Conservation (phyloP, 1,140 invertebrate species). For the Orussus abietinus region DNA sequence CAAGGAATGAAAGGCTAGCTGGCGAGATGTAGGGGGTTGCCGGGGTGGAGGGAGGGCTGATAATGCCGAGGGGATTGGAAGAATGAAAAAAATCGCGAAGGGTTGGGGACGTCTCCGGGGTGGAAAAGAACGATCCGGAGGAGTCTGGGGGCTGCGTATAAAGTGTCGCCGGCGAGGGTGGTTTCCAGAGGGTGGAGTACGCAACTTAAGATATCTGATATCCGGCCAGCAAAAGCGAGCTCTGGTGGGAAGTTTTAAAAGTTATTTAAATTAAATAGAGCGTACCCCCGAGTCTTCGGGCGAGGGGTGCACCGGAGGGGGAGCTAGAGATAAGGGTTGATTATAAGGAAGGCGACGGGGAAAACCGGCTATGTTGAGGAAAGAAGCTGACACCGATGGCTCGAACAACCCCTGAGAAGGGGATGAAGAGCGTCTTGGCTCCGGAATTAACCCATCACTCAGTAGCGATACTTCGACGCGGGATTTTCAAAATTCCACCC, state of each 20-base stretch:
- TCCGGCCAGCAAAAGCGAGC: not conserved
- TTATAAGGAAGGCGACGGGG: constrained; percentile 18
- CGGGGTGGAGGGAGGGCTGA: constrained; percentile 2
- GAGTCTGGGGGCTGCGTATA: constrained; percentile 10
- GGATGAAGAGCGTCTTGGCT: no score
- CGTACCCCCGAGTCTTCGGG: no score
- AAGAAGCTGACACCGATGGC: constrained; percentile 15
- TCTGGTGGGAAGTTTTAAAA: constrained; percentile 27
- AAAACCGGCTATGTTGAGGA: constrained; percentile 10
- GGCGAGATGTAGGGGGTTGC: constrained; percentile 7
- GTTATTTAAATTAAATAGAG: constrained; percentile 41
- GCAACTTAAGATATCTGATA: constrained; percentile 1
- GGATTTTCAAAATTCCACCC: no score
- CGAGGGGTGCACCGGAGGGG: not conserved
- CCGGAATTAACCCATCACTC: no score
- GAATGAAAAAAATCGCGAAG: no score
- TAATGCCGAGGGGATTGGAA: no score
- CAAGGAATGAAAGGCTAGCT: constrained; percentile 18
- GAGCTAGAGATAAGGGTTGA: constrained; percentile 29
- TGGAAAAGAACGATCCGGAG: constrained; percentile 10
- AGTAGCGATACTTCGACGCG: no score
- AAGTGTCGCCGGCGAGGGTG: constrained; percentile 10
- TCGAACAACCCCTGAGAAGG: no score
- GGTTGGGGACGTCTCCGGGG: not conserved
- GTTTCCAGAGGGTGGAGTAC: constrained; percentile 6